These are phyloP conservation scores for Bellardia pandia DNA, from an alignment of 2,888 invertebrate genomes.

Conservation along the genomic window DNA sequence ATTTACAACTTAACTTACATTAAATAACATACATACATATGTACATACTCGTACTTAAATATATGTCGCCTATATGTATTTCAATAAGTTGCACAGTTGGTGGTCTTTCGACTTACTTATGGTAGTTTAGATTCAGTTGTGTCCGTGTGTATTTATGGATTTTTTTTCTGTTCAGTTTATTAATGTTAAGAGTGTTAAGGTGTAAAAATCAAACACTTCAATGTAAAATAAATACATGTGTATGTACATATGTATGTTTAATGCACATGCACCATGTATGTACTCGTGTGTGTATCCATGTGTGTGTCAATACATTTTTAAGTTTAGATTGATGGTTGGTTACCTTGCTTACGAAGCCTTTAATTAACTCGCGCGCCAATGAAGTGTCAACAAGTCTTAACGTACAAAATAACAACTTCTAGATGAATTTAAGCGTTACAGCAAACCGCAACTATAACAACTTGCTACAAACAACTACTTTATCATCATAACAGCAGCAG, in stretches of 20 bases:
- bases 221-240: slow-evolving; percentile 21
- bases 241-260: background rate
- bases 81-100: slow-evolving; percentile 67
- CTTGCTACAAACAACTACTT: slow-evolving; percentile 57
- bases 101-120: slow-evolving; percentile 66
- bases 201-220: slow-evolving; percentile 60
- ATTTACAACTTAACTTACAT: slow-evolving; percentile 71
- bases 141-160: slow-evolving; percentile 3
- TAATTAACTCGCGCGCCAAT: slow-evolving; percentile 83
- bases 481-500: slow-evolving; percentile 45
- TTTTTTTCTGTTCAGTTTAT: slow-evolving; percentile 8
- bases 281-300: background rate
- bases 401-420: slow-evolving; percentile 74
- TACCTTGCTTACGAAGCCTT: slow-evolving; percentile 74
- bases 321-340: slow-evolving; percentile 72
- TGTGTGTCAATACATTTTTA: slow-evolving; percentile 15
- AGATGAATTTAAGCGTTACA: slow-evolving; percentile 62
- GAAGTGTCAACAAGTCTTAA: slow-evolving; percentile 82
- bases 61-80: background rate
- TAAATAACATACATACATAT: slow-evolving; percentile 35
- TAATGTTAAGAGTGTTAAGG: slow-evolving; percentile 28
- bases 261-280: too few relatives aligned
- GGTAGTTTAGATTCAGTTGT: slow-evolving; percentile 50
- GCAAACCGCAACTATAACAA: slow-evolving; percentile 58
- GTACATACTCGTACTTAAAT: too few relatives aligned